These are phyloP conservation scores for Apeira syringaria DNA, from an alignment of 2,888 invertebrate genomes.

Conservation along the genomic window DNA sequence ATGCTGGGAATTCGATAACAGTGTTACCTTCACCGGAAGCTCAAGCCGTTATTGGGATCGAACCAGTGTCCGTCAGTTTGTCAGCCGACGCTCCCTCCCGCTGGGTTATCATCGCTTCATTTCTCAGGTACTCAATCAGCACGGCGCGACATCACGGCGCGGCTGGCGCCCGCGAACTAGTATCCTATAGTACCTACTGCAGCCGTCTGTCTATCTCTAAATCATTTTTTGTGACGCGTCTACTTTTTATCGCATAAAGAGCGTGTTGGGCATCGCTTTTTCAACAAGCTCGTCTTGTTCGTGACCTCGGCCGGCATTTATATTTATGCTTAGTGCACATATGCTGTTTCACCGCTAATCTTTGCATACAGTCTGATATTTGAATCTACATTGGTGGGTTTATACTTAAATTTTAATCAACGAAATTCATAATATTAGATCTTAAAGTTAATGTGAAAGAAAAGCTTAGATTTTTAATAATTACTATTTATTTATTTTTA, in stretches of 20 bases:
- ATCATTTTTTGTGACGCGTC: slow-evolving; percentile 69
- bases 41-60: no score
- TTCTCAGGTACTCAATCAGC: no score
- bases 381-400: background rate
- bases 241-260: slow-evolving; percentile 63
- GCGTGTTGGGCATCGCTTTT: slow-evolving; percentile 67
- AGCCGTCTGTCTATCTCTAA: slow-evolving; percentile 42
- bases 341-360: slow-evolving; percentile 37
- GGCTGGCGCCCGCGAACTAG: slow-evolving; percentile 4
- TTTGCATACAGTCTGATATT: background rate
- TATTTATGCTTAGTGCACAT: slow-evolving; percentile 64
- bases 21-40: no score
- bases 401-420: no score
- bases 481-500: no score
- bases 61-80: no score
- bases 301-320: slow-evolving; percentile 76
- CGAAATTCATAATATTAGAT: no score
- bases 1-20: no score
- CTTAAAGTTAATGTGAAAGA: no score
- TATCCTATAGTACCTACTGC: slow-evolving; percentile 16
- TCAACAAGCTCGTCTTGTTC: slow-evolving; percentile 58
- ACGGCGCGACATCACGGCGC: background rate
- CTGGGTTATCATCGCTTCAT: no score
- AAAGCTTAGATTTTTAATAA: no score
- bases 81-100: no score